A percentile compares a stretch with the other conserved stretches of the same genome.
Evolutionary conservation across 2,797 vertebrate genomes (phyloP).

Genomic region (Danio kyathit): DNA sequence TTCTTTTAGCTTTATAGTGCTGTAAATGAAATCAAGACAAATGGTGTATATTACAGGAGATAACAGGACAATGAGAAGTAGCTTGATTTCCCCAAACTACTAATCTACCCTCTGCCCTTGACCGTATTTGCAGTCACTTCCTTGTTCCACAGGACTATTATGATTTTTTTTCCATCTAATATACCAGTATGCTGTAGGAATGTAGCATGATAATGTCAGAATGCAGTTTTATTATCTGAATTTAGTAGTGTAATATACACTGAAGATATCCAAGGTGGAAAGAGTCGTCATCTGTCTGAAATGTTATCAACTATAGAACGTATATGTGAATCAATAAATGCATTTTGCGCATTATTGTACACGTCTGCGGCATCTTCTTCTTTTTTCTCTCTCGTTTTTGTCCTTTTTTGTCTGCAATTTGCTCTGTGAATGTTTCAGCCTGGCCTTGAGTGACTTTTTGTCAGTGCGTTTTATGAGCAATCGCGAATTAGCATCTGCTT

Average conservation of each 20-base stretch:
- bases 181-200: not conserved
- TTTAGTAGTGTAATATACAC: constrained; percentile 13
- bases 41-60: not conserved
- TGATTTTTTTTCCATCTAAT: constrained; percentile 11
- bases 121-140: not conserved
- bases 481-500: constrained; percentile 57
- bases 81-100: not conserved
- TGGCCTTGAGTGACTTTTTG: constrained; percentile 36
- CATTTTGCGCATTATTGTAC: not conserved
- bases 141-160: not conserved
- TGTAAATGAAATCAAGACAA: not conserved
- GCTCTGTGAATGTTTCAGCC: constrained; percentile 26
- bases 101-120: constrained; percentile 1
- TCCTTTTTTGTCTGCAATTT: constrained; percentile 33
- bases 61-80: not conserved
- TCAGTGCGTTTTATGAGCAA: constrained; percentile 37
- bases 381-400: not conserved
- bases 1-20: not conserved
- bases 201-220: not conserved
- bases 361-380: not conserved
- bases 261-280: constrained; percentile 6
- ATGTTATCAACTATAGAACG: not conserved
- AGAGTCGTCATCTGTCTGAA: not conserved
- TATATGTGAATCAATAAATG: not conserved
- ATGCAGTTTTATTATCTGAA: not conserved